These are phyloP conservation scores for Sylvietta virens DNA, from an alignment of 2,113 vertebrate species.

Conservation along the genomic window DNA sequence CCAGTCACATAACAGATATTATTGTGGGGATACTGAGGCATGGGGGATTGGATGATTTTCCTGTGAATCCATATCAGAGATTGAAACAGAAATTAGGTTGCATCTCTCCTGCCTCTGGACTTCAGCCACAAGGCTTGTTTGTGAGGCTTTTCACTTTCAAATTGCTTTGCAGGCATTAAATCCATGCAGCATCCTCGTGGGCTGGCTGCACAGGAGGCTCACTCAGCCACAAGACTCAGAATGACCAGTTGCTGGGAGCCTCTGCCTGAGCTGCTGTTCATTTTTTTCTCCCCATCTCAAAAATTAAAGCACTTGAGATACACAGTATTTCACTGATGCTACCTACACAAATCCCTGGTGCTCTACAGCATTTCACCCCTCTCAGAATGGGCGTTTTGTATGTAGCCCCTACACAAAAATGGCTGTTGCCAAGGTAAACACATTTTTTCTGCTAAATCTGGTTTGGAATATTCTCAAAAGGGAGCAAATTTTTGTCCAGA, in stretches of 20 bases:
- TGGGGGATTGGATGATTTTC: neutral
- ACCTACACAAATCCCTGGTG: neutral
- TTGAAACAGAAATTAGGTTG: neutral
- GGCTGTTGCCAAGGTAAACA: neutral
- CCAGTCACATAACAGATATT: neutral
- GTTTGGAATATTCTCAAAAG: neutral
- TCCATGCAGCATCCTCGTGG: neutral
- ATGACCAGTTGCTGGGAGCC: accelerated
- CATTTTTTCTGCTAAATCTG: neutral
- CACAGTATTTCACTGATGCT: neutral
- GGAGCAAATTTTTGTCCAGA: neutral
- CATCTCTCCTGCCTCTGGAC: neutral
- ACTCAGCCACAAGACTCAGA: neutral
- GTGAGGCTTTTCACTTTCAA: neutral
- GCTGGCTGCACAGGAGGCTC: neutral
- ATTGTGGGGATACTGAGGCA: neutral
- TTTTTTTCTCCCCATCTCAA: neutral
- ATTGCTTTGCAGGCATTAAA: neutral
- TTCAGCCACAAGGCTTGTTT: neutral
- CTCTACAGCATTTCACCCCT: neutral
- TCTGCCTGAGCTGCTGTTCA: neutral
- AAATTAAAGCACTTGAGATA: neutral
- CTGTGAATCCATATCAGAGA: neutral
- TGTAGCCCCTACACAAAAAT: neutral
- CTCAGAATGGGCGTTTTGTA: neutral